Evolutionary conservation across 2,113 vertebrate species (phyloP).

Genomic region (Corynorhinus townsendii): DNA sequence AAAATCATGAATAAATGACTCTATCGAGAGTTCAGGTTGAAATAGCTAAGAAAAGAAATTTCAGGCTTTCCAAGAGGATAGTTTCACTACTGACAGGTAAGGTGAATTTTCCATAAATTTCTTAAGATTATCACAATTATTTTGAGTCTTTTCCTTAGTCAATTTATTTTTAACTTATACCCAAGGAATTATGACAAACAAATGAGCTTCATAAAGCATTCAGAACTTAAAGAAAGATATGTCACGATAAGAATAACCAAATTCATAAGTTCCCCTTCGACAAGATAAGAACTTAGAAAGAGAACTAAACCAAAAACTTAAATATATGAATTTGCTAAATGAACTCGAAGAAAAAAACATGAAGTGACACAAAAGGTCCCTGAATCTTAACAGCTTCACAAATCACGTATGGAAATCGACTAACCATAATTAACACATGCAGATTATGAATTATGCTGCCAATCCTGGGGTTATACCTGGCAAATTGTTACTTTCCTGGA

Average conservation of each 20-base stretch:
- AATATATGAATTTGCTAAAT: neutral
- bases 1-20: neutral
- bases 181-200: neutral
- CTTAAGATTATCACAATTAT: neutral
- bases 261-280: neutral
- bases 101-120: neutral
- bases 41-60: neutral
- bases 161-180: neutral
- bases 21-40: neutral
- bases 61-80: neutral
- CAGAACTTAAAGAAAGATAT: neutral
- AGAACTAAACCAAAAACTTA: conserved; percentile 21
- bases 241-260: neutral
- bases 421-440: neutral
- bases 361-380: neutral
- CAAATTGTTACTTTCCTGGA: neutral
- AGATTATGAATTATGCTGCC: neutral
- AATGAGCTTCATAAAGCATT: neutral
- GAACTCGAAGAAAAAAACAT: neutral
- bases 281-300: conserved; percentile 32
- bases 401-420: neutral
- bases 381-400: neutral
- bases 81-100: neutral
- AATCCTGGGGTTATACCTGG: neutral
- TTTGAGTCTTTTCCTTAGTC: conserved; percentile 14